A percentile compares a stretch with the other conserved stretches of the same genome.
Conservation (phyloP, 2,113 vertebrate genomes). For the Artemisiospiza belli region DNA sequence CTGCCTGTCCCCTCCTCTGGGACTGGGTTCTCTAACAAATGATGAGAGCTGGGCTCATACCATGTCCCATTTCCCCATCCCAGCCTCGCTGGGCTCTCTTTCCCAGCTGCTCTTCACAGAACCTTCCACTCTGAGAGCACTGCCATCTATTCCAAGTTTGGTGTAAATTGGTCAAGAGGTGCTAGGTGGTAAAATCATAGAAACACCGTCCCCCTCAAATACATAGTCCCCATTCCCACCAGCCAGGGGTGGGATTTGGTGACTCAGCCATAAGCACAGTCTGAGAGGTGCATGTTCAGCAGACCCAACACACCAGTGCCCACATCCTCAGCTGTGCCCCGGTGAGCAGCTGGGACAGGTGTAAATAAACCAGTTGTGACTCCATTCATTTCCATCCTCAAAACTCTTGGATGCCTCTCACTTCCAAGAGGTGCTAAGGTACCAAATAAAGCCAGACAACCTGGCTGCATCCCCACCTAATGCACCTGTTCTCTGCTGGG, state of each 20-base stretch:
- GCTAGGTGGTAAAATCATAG: background rate
- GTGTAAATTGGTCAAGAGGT: background rate
- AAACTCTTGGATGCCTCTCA: background rate
- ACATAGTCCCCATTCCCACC: background rate
- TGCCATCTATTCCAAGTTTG: background rate
- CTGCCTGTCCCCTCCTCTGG: background rate
- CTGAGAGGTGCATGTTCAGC: background rate
- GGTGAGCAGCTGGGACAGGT: background rate
- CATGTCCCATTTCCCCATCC: background rate
- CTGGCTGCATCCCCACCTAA: background rate
- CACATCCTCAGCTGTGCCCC: background rate
- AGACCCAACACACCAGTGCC: background rate
- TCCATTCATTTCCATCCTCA: background rate
- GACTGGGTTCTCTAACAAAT: background rate
- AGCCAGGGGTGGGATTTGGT: background rate
- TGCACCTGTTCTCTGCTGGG: background rate
- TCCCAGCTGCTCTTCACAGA: background rate
- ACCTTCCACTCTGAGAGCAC: background rate
- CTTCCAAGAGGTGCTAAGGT: background rate
- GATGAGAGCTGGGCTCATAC: background rate
- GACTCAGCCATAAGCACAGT: background rate
- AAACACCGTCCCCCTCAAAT: fast-evolving
- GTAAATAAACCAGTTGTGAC: background rate
- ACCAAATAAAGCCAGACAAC: background rate
- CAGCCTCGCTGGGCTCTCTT: fast-evolving